phyloP scores from a whole-genome alignment of 1,140 invertebrate species.

The Rhyacophila brunnea region DNA sequence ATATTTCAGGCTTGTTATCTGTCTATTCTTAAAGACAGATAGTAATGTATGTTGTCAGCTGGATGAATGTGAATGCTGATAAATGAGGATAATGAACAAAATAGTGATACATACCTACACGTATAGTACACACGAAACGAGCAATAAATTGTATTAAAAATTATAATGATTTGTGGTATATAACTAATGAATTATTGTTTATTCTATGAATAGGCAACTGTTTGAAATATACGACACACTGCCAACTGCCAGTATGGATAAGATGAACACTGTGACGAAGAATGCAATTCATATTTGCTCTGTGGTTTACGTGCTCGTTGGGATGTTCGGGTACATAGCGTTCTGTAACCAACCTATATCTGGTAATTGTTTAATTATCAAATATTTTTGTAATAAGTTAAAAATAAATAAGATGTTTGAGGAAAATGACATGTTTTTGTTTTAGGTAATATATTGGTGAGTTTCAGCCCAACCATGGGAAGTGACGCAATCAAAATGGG shows the following conservation, averaged over 20 bases:
- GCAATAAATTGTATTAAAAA: too few species aligned
- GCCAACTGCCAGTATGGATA: slow-evolving; percentile 82
- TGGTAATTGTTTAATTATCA: slow-evolving; percentile 49
- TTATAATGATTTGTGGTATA: too few species aligned
- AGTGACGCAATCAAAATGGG: slow-evolving; percentile 89
- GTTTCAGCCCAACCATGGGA: slow-evolving; percentile 73
- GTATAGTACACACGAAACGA: too few species aligned
- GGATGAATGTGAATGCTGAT: too few species aligned
- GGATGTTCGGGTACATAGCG: slow-evolving; percentile 93
- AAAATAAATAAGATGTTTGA: too few species aligned
- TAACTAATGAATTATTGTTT: too few species aligned
- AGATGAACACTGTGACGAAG: slow-evolving; percentile 84
- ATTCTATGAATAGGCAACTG: slow-evolving; percentile 76
- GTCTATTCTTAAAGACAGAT: too few species aligned
- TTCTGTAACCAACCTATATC: slow-evolving; percentile 73
- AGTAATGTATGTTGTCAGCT: too few species aligned
- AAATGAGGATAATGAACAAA: too few species aligned
- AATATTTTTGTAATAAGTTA: too few species aligned
- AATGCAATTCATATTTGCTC: slow-evolving; percentile 91
- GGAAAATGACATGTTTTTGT: slow-evolving; percentile 25
- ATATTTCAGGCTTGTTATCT: too few species aligned
- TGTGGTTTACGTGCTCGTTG: slow-evolving; percentile 81
- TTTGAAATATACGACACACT: slow-evolving; percentile 94
- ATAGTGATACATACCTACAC: too few species aligned
- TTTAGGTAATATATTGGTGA: slow-evolving; percentile 87